Evolutionary conservation across 1,140 invertebrate genomes (phyloP).

Genomic region (Luehdorfia chinensis): DNA sequence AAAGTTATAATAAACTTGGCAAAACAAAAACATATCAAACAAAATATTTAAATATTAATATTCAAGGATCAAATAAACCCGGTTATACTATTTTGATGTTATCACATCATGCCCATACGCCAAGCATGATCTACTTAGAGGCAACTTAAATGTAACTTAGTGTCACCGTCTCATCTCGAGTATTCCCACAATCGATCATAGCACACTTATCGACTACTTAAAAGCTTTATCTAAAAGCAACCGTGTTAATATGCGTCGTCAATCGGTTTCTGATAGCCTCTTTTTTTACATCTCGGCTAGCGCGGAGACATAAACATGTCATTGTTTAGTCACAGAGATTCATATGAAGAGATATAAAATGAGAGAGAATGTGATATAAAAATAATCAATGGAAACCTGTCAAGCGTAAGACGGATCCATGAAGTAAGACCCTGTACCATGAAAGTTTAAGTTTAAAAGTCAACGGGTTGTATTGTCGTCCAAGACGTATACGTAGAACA

Average conservation of each 20-base stretch:
- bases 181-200: constrained; percentile 71
- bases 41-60: constrained; percentile 17
- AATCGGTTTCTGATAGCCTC: constrained; percentile 7
- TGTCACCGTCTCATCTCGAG: constrained; percentile 48
- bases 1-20: no score
- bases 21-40: no score
- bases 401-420: no score
- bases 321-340: constrained; percentile 1
- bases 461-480: no score
- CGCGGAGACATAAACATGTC: neutral
- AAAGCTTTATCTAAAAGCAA: constrained; percentile 56
- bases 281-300: neutral
- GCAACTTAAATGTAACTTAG: constrained; percentile 59
- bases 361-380: neutral
- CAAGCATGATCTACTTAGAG: constrained; percentile 41
- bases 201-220: constrained; percentile 48
- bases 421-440: no score
- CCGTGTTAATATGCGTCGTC: constrained; percentile 8
- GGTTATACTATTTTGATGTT: constrained; percentile 34
- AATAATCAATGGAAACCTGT: neutral
- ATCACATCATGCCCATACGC: constrained; percentile 45
- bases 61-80: constrained; percentile 35
- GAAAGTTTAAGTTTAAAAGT: no score
- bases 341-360: constrained; percentile 5
- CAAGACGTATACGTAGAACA: no score